phyloP scores from a whole-genome alignment of 2,113 vertebrate species.

The Chaetura pelagica region DNA sequence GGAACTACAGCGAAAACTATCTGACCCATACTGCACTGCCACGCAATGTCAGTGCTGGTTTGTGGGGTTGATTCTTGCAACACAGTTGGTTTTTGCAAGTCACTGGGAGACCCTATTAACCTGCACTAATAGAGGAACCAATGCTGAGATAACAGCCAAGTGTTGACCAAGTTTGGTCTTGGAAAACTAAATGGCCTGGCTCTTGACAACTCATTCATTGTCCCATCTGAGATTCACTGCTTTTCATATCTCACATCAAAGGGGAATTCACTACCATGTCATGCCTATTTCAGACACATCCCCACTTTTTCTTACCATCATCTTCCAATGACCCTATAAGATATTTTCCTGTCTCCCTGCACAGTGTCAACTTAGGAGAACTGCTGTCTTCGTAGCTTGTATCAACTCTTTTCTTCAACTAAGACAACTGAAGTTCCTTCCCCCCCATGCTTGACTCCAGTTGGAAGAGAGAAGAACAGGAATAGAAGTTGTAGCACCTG shows the following conservation, averaged over 20 bases:
- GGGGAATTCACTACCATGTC: not conserved
- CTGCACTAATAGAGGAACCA: not conserved
- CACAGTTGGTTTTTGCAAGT: not conserved
- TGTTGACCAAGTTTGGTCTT: not conserved
- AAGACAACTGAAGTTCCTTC: not conserved
- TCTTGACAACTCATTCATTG: not conserved
- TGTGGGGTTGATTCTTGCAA: too few species aligned
- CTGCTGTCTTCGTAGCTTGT: accelerated
- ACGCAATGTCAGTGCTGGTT: not conserved
- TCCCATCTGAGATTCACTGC: not conserved
- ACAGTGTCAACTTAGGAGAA: not conserved
- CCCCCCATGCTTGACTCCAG: not conserved
- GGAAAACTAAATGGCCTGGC: not conserved
- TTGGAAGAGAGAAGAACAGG: not conserved
- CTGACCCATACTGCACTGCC: not conserved
- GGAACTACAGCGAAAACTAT: not conserved
- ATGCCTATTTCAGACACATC: not conserved
- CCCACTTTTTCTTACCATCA: not conserved
- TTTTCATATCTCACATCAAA: not conserved
- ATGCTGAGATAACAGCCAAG: not conserved
- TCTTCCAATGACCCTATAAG: not conserved
- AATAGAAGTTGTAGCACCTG: not conserved
- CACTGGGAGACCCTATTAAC: not conserved
- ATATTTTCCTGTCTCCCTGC: not conserved
- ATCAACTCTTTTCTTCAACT: not conserved